Percentiles rank a stretch among this genome's conserved stretches.
Evolutionary conservation across 2,888 invertebrate genomes (phyloP).

Genomic region (Chirona hameri): DNA sequence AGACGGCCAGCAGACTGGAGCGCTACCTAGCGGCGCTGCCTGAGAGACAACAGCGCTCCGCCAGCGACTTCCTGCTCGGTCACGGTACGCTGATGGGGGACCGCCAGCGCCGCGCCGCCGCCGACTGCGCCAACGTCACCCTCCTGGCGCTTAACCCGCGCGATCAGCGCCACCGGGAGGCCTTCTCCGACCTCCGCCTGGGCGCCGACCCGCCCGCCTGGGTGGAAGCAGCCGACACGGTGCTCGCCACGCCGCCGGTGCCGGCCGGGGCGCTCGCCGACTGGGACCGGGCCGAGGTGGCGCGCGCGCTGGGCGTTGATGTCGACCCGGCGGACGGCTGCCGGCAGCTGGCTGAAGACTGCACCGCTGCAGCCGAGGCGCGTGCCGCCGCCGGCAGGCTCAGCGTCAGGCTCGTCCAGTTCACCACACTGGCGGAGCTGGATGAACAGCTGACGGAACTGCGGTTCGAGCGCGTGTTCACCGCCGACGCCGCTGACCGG

Average conservation of each 20-base stretch:
- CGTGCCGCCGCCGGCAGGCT: neutral
- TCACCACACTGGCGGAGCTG: neutral
- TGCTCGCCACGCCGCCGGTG: neutral
- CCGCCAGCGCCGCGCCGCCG: constrained; percentile 38
- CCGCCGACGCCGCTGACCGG: constrained; percentile 2
- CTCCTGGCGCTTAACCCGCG: constrained; percentile 38
- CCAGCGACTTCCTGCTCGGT: constrained; percentile 64
- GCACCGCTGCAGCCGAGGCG: neutral
- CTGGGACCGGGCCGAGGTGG: constrained; percentile 44
- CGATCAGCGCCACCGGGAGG: constrained; percentile 56
- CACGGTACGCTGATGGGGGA: constrained; percentile 47
- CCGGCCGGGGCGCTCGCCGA: constrained; percentile 31
- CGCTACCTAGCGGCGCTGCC: constrained; percentile 37
- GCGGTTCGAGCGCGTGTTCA: constrained; percentile 8
- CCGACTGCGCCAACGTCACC: constrained; percentile 34
- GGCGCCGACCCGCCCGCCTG: constrained; percentile 41
- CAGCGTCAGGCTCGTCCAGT: neutral
- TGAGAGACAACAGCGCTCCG: constrained; percentile 56
- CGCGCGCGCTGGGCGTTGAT: neutral
- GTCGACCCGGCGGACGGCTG: neutral
- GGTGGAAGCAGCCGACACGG: constrained; percentile 36
- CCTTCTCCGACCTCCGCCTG: constrained; percentile 49
- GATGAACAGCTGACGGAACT: neutral
- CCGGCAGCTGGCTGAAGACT: constrained; percentile 40
- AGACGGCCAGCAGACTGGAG: constrained; percentile 31